Evolutionary conservation across 2,113 vertebrate species (phyloP), one percentile per base, ranked within the genome.

Genomic region (Dasyurus viverrinus): DNA sequence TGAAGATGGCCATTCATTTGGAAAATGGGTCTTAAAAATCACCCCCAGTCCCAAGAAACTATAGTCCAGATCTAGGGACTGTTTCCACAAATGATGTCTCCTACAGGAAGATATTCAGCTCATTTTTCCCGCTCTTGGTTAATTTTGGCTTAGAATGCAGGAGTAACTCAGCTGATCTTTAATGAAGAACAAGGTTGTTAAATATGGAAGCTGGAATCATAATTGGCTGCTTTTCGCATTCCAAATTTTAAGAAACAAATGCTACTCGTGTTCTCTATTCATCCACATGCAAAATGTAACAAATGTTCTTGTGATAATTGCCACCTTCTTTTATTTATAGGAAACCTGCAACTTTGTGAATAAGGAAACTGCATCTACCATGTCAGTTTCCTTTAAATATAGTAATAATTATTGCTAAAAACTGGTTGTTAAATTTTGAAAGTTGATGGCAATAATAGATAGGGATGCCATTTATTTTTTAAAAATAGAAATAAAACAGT

Each of bases 401-500:
- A 96, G 94, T 95, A 94, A 96, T 97, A 8, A 96, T 92, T 95
- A 93, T 92, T 93, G 89, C 89, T 97, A 94, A 97, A 84, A 96
- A 92, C 53, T 11, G 14, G 92, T 92, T 89, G 46, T 96, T 96
- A 97, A 60, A 90, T 50, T 97, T 96, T 96, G 91, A 95, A 97
- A 97, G 95, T 95, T 97, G 89, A 95, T 92, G n/a, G 94, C 22
- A 23, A 93, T 96, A 95, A 97, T 96, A 97, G 97, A 93, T 91
- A 96, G 68, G 93, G 47, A n/a, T 94, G 95, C 9, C 93, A 96
- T 53, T 98, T 93, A 95, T 54, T 91, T 84, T 55, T 53, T 95
- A 54, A 94, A 96, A 96, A 94, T 92, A 95, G 89, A 96, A 46
- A 54, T 42, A 94, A 96, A 96, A 84, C n/a, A n/a, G 54, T 90